Percentiles rank a stretch among this genome's conserved stretches.
Conservation (phyloP, 2,113 vertebrate genomes). For the Labeo catla region DNA sequence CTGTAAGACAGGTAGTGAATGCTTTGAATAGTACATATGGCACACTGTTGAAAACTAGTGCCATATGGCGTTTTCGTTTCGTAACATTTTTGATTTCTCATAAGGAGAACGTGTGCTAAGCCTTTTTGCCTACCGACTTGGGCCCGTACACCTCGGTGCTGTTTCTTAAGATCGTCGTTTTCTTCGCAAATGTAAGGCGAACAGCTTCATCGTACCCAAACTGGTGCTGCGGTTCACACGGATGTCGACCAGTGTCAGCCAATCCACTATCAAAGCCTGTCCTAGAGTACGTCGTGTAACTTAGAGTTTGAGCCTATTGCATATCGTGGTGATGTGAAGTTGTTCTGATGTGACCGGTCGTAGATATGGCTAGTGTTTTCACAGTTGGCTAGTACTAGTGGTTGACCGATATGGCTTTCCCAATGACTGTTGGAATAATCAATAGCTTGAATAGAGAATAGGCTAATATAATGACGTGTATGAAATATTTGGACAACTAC, state of each 20-base stretch:
- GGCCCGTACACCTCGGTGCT: conserved; percentile 6
- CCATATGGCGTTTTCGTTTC: background rate
- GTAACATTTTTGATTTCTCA: background rate
- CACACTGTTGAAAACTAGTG: conserved; percentile 1
- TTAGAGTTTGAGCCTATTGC: conserved; percentile 46
- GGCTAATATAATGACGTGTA: background rate
- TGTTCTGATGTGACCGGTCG: conserved; percentile 19
- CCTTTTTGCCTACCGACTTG: background rate
- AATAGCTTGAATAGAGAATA: background rate
- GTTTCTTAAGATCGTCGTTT: background rate
- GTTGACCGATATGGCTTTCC: conserved; percentile 4
- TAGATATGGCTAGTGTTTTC: conserved; percentile 41
- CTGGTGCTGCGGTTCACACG: conserved; percentile 44
- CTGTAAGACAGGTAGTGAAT: conserved; percentile 8
- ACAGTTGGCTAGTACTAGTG: conserved; percentile 42
- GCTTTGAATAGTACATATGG: background rate
- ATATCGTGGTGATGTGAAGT: conserved; percentile 25
- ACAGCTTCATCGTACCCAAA: conserved; percentile 8
- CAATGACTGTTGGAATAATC: background rate
- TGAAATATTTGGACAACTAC: background rate
- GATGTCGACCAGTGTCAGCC: conserved; percentile 23
- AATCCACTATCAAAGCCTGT: conserved; percentile 48
- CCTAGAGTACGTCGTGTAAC: conserved; percentile 43
- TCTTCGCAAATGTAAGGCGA: background rate
- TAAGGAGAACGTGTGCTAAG: background rate